Evolutionary conservation across 2,113 vertebrate species (phyloP), one percentile per base, ranked within the genome.

Genomic region (Quiscalus mexicanus): DNA sequence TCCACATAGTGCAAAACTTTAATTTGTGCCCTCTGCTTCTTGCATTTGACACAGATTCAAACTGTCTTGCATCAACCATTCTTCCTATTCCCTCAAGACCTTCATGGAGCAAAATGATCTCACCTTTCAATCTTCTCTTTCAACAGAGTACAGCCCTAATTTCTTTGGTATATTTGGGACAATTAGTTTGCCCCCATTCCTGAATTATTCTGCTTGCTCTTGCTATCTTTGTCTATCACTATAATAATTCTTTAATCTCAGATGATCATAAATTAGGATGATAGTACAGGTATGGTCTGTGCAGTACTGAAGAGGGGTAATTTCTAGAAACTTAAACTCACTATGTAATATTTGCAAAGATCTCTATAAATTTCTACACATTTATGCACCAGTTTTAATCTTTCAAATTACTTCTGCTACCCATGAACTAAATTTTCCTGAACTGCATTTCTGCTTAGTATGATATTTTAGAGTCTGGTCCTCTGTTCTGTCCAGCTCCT

Each of bases 261-360:
- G 35, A 19, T 91, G 93, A 69, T 80, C 86, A 95, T 76, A 97
- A 96, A 58, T 77, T 49, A 95, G 83, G 62, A 76, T 90, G 65
- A 94, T 82, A 87, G 62, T 88, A 81, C 65, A 95, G 95, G 76
- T 55, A 79, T 62, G 14, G 47, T 87, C 81, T 89, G 30, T 89
- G 47, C 9, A 21, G 71, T 84, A 82, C 50, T 70, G 71, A 90
- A 71, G 6, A 27, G 31, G 22, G 39, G 25, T 77, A 84, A 94
- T 96, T 95, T 93, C 87, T 88, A 96, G 64, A 86, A 95, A 89
- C 47, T 92, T 90, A 68, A 89, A 96, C 59, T 69, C 62, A 91
- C 33, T 89, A 87, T 56, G 49, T 58, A 89, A 56, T 93, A 69
- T 90, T 86, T 87, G 82, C 91, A 96, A 87, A 93, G 21, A 83